phyloP scores from a whole-genome alignment of 2,797 vertebrate genomes.

The Notamacropus eugenii region DNA sequence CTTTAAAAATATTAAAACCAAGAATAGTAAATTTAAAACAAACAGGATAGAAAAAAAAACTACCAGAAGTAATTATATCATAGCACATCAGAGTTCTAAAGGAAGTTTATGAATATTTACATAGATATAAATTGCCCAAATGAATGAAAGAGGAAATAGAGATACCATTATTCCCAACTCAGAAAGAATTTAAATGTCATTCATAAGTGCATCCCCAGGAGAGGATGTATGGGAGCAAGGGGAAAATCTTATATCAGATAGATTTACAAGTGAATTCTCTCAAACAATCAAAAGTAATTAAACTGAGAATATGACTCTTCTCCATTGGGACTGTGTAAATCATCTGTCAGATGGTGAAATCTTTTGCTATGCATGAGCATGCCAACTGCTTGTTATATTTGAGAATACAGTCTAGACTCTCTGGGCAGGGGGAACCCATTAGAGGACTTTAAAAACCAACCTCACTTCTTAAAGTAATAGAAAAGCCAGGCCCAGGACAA shows the following conservation, averaged over 20 bases:
- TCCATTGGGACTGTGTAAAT: background rate
- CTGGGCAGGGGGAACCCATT: background rate
- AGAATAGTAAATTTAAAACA: background rate
- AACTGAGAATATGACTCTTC: background rate
- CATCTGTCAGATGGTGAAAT: background rate
- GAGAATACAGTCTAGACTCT: background rate
- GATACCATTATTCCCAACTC: background rate
- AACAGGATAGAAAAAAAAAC: background rate
- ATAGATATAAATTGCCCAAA: background rate
- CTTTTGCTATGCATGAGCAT: background rate
- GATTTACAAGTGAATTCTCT: background rate
- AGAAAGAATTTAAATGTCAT: background rate
- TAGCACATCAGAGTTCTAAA: background rate
- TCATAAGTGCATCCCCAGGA: background rate
- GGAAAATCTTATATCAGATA: background rate
- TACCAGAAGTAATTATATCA: background rate
- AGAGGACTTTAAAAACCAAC: background rate
- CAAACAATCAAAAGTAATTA: background rate
- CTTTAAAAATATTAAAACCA: background rate
- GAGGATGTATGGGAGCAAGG: background rate
- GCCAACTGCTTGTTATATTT: background rate
- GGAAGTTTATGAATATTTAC: background rate
- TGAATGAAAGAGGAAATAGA: background rate
- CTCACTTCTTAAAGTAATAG: background rate
- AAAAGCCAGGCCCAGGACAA: background rate